Conservation (phyloP, 2,113 vertebrate species). For the Plestiodon gilberti region DNA sequence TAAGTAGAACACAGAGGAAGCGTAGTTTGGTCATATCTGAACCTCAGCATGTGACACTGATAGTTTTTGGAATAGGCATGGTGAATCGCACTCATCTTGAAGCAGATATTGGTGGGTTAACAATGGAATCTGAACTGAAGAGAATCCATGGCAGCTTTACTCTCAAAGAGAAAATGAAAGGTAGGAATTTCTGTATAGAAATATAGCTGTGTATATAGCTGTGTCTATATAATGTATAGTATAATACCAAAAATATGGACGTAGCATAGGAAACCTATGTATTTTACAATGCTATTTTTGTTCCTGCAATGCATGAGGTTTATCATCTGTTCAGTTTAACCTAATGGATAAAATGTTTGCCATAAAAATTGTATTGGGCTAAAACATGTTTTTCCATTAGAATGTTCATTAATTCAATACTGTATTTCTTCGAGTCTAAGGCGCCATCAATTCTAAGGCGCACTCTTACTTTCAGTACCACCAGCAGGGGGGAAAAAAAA, state of each 20-base stretch:
- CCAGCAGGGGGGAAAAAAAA: too few relatives aligned
- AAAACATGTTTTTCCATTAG: background rate
- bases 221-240: background rate
- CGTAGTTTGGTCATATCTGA: slow-evolving; percentile 90
- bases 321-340: background rate
- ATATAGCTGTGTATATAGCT: background rate
- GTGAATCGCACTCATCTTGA: slow-evolving; percentile 96
- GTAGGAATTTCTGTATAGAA: slow-evolving; percentile 63
- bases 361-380: background rate
- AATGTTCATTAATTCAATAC: background rate
- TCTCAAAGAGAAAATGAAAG: slow-evolving; percentile 99
- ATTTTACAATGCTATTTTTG: background rate
- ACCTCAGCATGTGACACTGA: slow-evolving; percentile 94
- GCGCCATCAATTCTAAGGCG: too few relatives aligned
- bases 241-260: background rate
- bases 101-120: slow-evolving; percentile 96
- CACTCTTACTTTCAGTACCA: too few relatives aligned
- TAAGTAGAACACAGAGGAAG: slow-evolving; percentile 80
- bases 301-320: background rate
- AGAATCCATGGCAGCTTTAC: slow-evolving; percentile 98
- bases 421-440: too few relatives aligned
- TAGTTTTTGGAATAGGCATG: slow-evolving; percentile 97
- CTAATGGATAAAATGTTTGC: background rate
- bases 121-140: slow-evolving; percentile 97
- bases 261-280: background rate